A percentile compares a stretch with the other conserved stretches of the same genome.
Evolutionary conservation across 35 echinoderm and acorn worm species (phyloP).

Genomic region (Apostichopus japonicus): DNA sequence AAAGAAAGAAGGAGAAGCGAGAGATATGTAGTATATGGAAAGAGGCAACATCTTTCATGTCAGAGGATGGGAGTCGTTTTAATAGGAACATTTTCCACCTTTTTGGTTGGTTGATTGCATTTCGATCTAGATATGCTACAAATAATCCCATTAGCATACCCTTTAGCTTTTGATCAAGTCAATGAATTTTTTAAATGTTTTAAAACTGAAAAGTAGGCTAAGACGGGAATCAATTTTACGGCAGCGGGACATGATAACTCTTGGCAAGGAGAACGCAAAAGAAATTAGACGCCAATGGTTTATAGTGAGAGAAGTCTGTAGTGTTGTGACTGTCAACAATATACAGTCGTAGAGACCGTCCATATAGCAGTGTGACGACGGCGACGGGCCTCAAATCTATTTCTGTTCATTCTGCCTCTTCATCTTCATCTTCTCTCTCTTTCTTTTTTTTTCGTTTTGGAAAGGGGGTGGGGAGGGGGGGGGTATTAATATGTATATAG

Average conservation of each 20-base stretch:
- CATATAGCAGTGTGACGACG: background rate
- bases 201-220: background rate
- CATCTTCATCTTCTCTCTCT: background rate
- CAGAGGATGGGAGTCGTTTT: background rate
- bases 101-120: background rate
- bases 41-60: too few relatives aligned
- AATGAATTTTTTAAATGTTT: background rate
- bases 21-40: too few relatives aligned
- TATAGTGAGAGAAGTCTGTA: background rate
- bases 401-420: background rate
- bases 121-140: background rate
- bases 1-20: too few relatives aligned
- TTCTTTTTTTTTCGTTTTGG: too few relatives aligned
- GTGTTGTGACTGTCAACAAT: background rate
- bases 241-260: background rate
- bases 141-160: background rate
- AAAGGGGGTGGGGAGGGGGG: too few relatives aligned
- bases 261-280: background rate
- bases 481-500: too few relatives aligned
- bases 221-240: background rate
- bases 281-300: background rate
- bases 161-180: conserved; percentile 1
- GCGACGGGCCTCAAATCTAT: background rate
- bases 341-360: background rate
- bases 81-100: background rate